Conservation (phyloP, 1,140 invertebrate species). For the Scylla paramamosain region DNA sequence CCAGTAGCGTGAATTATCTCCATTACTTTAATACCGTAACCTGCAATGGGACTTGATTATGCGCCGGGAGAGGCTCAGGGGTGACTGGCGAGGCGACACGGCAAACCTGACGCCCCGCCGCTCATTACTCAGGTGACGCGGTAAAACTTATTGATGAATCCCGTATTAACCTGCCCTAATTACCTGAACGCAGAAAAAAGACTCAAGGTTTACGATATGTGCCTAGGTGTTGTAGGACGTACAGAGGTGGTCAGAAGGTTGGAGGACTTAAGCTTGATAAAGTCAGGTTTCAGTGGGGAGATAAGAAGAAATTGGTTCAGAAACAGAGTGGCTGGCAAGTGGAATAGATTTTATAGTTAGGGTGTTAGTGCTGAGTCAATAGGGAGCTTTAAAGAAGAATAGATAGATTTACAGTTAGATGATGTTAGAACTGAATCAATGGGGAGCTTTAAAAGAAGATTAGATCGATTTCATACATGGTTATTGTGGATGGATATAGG, state of each 20-base stretch:
- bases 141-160: background rate
- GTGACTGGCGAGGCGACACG: background rate
- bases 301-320: background rate
- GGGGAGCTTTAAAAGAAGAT: no score
- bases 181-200: background rate
- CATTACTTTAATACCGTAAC: no score
- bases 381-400: no score
- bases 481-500: no score
- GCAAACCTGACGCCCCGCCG: background rate
- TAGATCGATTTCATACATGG: no score
- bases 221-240: background rate
- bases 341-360: background rate
- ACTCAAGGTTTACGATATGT: background rate
- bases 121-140: background rate
- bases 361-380: no score
- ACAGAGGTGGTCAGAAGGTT: background rate
- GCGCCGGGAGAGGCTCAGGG: no score
- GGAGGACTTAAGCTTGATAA: background rate
- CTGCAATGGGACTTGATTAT: no score
- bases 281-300: background rate
- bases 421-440: no score
- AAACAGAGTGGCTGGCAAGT: background rate
- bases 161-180: background rate
- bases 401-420: no score
- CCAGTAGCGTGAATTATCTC: no score